These are phyloP conservation scores for Odontocerum albicorne DNA, from an alignment of 2,888 invertebrate species.

Conservation along the genomic window DNA sequence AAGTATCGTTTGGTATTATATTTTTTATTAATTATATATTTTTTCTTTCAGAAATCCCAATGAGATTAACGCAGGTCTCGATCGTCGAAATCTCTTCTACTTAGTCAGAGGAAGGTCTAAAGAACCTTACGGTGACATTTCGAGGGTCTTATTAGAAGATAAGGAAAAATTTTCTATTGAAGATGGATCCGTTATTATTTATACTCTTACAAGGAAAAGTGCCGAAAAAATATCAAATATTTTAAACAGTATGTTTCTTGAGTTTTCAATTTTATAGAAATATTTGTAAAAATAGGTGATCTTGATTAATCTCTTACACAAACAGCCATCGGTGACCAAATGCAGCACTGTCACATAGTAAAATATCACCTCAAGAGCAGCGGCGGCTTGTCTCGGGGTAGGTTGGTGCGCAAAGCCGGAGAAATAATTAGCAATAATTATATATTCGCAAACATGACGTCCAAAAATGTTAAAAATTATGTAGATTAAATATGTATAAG, in stretches of 20 bases:
- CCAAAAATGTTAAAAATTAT: no score
- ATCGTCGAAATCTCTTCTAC: conserved; percentile 69
- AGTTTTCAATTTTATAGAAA: not conserved
- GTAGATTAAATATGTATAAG: no score
- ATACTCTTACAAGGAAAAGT: conserved; percentile 65
- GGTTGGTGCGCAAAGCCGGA: no score
- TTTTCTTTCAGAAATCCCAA: conserved; percentile 49
- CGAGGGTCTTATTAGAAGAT: conserved; percentile 41
- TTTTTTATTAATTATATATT: no score
- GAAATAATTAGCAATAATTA: no score
- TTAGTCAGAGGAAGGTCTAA: conserved; percentile 44
- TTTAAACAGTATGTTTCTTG: conserved; percentile 37
- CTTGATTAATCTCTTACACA: no score
- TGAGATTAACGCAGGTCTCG: conserved; percentile 61
- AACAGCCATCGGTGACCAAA: no score
- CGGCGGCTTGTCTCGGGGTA: no score
- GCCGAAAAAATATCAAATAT: conserved; percentile 56
- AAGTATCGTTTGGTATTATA: no score
- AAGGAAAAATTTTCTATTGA: conserved; percentile 42
- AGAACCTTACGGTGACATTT: conserved; percentile 42
- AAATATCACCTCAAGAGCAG: no score
- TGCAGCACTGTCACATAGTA: no score
- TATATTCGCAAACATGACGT: no score
- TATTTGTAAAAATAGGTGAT: not conserved
- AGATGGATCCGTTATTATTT: conserved; percentile 67